Evolutionary conservation across 2,113 vertebrate species (phyloP), one percentile per base, ranked within the genome.

Genomic region (Nyctibius bracteatus): DNA sequence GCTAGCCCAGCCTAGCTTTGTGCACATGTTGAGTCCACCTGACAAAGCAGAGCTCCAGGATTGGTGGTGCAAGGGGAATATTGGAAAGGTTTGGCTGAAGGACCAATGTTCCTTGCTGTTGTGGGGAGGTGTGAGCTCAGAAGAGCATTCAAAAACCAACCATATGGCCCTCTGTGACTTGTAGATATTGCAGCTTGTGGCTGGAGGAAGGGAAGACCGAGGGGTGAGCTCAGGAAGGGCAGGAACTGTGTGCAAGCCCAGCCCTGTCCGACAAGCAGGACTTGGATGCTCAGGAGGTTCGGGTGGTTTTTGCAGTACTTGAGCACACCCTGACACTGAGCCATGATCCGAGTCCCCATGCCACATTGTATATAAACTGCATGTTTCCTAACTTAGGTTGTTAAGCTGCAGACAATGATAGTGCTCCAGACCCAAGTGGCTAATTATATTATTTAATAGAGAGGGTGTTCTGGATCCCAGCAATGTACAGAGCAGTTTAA

Each of bases 361-460:
- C 33, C 3, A 2, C 73, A 14, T 20, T 2, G 6, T 9, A 10
- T 31, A 22, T 27, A 63, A 90, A 57, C 52, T 73, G 49, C 5
- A 3, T 3, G 5, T 63, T 75, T 59, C 12, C 58, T 70, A 74
- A 16, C 55, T 57, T 70, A 28, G 25, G 14, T 31, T 90, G 74
- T 94, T 62, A 54, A 18, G 14, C 72, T 70, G 75, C 66, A 94
- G 63, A 33, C 80, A 79, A 95, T 83, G 78, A 81, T 22, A 86
- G 77, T 16, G 43, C 85, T 68, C 90, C 75, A 63, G 83, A 96
- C 97, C 95, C 95, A 96, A 96, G 90, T 30, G 44, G 67, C 81
- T 97, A 94, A 97, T 96, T 94, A 79, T 43, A 23, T 97, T 83
- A 74, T 80, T 97, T 67, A 61, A 49, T 88, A 66, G 86, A 80